A percentile compares a stretch with the other conserved stretches of the same genome.
phyloP scores from a whole-genome alignment of 2,888 invertebrate species.

The Volucella bombylans region DNA sequence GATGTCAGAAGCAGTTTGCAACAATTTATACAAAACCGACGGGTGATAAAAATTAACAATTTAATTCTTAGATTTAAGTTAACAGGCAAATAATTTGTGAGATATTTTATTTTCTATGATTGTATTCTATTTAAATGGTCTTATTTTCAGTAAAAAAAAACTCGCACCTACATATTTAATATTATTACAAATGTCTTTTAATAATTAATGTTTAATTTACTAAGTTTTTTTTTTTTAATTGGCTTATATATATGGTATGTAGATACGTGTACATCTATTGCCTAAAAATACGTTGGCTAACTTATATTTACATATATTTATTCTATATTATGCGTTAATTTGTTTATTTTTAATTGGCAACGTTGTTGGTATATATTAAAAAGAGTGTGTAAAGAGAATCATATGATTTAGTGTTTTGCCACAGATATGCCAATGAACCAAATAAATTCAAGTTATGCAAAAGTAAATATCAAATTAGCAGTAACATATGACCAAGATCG shows the following conservation, averaged over 20 bases:
- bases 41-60: not conserved
- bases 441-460: too few relatives aligned
- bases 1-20: slow-evolving; percentile 10
- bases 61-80: not conserved
- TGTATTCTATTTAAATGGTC: not conserved
- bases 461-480: too few relatives aligned
- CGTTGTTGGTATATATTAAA: slow-evolving; percentile 5
- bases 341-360: slow-evolving; percentile 52
- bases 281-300: slow-evolving; percentile 30
- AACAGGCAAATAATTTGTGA: not conserved
- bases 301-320: slow-evolving; percentile 8
- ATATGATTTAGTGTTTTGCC: too few relatives aligned
- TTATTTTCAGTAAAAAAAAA: slow-evolving; percentile 10
- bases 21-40: slow-evolving; percentile 2
- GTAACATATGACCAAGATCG: too few relatives aligned
- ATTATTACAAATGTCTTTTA: slow-evolving; percentile 1
- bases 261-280: not conserved
- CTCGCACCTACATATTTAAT: not conserved
- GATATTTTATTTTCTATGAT: not conserved
- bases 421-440: too few relatives aligned
- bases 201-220: not conserved
- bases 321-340: slow-evolving; percentile 6
- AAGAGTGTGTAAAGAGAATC: too few relatives aligned
- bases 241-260: slow-evolving; percentile 12
- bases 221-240: not conserved